Evolutionary conservation across 2,888 invertebrate genomes (phyloP).

Genomic region (Nowickia ferox): DNA sequence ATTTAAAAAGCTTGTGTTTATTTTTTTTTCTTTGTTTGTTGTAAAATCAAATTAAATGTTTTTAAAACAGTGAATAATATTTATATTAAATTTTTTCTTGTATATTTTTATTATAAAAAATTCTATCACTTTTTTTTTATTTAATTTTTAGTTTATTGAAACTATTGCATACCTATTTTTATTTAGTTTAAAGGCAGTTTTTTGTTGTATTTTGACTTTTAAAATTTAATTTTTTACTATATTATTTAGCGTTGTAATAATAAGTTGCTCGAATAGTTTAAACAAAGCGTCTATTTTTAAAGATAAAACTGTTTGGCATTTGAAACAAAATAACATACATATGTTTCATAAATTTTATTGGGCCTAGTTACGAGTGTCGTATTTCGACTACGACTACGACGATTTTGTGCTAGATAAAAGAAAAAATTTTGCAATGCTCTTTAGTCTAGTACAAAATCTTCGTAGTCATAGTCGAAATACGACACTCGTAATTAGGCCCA

Average conservation of each 20-base stretch:
- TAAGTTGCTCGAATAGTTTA: neutral
- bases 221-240: constrained; percentile 33
- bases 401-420: too few species aligned
- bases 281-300: neutral
- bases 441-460: too few species aligned
- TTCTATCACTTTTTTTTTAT: constrained; percentile 45
- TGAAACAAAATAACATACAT: too few species aligned
- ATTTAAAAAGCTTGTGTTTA: constrained; percentile 41
- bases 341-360: too few species aligned
- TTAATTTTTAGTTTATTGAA: constrained; percentile 28
- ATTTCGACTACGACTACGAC: too few species aligned
- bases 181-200: constrained; percentile 63
- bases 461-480: too few species aligned
- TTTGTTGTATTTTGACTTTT: constrained; percentile 39
- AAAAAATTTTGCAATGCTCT: too few species aligned
- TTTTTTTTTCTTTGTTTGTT: constrained; percentile 31
- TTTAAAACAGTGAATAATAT: constrained; percentile 41
- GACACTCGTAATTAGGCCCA: too few species aligned
- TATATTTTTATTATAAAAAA: constrained; percentile 48
- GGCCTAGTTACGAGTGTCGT: too few species aligned
- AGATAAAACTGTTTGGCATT: too few species aligned
- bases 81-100: constrained; percentile 24
- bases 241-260: neutral
- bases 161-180: constrained; percentile 63
- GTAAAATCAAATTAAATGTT: constrained; percentile 31